phyloP scores from a whole-genome alignment of 2,113 vertebrate genomes.

The Prionailurus bengalensis region DNA sequence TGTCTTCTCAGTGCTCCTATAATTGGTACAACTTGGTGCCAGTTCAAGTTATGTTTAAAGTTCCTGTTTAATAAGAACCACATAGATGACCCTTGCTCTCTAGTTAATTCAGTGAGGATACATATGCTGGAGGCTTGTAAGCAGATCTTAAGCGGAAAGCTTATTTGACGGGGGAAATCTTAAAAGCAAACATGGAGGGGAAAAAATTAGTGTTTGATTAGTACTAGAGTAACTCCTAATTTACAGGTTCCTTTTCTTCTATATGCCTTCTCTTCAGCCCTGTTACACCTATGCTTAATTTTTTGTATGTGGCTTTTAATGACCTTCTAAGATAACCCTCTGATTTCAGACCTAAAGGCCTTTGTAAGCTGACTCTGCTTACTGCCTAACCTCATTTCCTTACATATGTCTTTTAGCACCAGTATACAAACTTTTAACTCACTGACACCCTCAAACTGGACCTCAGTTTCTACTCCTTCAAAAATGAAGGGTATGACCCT shows the following conservation, averaged over 20 bases:
- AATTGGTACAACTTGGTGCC: not conserved
- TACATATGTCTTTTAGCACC: not conserved
- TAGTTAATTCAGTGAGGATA: not conserved
- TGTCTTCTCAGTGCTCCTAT: not conserved
- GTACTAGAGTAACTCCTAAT: not conserved
- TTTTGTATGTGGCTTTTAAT: not conserved
- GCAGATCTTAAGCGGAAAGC: not conserved
- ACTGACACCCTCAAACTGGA: not conserved
- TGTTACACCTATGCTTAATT: not conserved
- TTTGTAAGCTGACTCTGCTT: not conserved
- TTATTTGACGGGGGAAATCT: not conserved
- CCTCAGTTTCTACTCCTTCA: not conserved
- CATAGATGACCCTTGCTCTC: not conserved
- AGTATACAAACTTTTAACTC: not conserved
- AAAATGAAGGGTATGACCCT: not conserved
- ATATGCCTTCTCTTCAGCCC: not conserved
- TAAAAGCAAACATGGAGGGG: not conserved
- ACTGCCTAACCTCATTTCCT: not conserved
- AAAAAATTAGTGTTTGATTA: not conserved
- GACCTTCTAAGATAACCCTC: not conserved
- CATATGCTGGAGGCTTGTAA: not conserved
- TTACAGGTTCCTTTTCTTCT: not conserved
- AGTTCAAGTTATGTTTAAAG: not conserved
- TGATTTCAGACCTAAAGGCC: not conserved
- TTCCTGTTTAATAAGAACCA: constrained; percentile 12